A percentile compares a stretch with the other conserved stretches of the same genome.
Evolutionary conservation across 2,113 vertebrate species (phyloP).

Genomic region (Thomomys bottae): DNA sequence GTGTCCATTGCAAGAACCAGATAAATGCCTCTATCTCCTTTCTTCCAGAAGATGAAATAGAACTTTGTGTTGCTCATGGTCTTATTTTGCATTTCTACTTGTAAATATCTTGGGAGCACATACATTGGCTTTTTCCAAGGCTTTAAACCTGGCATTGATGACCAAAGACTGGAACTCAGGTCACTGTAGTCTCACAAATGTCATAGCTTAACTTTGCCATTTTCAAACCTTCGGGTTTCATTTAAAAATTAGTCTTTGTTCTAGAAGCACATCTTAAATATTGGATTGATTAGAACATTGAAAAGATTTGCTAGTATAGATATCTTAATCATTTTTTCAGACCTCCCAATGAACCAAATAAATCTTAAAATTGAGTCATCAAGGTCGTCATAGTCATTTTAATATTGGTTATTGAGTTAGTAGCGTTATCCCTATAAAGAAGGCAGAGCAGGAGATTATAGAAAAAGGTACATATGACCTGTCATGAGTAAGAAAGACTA

Average conservation of each 20-base stretch:
- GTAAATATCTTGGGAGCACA: not conserved
- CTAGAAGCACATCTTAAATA: not conserved
- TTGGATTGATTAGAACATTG: slow-evolving; percentile 7
- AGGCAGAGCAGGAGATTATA: not conserved
- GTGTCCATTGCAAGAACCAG: not conserved
- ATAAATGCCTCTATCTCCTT: not conserved
- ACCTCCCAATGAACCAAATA: slow-evolving; percentile 2
- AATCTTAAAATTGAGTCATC: not conserved
- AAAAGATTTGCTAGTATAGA: not conserved
- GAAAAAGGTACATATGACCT: not conserved
- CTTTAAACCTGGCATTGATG: not conserved
- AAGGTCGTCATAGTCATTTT: not conserved
- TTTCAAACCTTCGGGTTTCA: not conserved
- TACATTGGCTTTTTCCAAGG: not conserved
- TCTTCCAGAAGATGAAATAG: not conserved
- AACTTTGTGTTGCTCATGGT: not conserved
- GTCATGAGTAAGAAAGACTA: not conserved
- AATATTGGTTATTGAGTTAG: not conserved
- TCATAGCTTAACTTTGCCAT: not conserved
- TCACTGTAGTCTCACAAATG: not conserved
- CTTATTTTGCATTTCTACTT: slow-evolving; percentile 17
- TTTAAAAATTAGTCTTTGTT: not conserved
- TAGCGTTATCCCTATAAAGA: not conserved
- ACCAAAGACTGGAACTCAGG: not conserved
- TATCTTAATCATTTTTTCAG: slow-evolving; percentile 19